Base-by-base conservation (phyloP, 1,140 invertebrate genomes). In the Caenorhabditis inopinata region DNA sequence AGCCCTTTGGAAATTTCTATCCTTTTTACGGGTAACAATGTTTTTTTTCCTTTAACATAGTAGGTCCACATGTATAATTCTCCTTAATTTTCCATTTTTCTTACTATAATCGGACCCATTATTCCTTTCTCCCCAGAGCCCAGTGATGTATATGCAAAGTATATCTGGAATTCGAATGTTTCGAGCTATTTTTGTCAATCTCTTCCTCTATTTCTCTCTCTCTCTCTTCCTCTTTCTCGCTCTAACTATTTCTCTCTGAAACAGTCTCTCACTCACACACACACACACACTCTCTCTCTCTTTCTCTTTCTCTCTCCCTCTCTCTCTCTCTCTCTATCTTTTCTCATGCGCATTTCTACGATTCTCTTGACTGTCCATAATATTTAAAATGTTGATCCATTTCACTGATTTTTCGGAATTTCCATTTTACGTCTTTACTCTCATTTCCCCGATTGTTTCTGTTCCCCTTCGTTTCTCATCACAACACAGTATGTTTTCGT, bases 321-420 rank as follows among this genome's bases (percentile, higher is more conserved):
- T 53, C 49, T 53, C 49, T 53, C 49, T 51, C 49, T 51, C 49
- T 53, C 49, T 53, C 49, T 53, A 7, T n/a, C 47, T n/a, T 23
- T 11, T 25, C 29, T 25, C 27, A 38, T 18, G 58, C 58, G 58
- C 58, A 68, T 68, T 68, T 68, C 27, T 68, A 11, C 32, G 58
- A 68, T 68, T 68, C 58, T 68, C 58, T 68, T 68, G 32, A 68
- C 53, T 58, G 53, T 58, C 53, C 53, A 58, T 58, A 58, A 58
- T 58, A 68, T 68, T 68, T 29, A 5, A n/a, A 68, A 38, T 23
- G 35, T 38, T 21, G 25, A 12, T 38, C 27, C 32, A 9, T 32
- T 32, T 32, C n/a, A 25, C 49, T 51, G 21, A 11, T 32, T 58
- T 58, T 9, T 58, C n/a, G 27, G n/a, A n/a, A n/a, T 68, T 42